A percentile compares a stretch with the other conserved stretches of the same genome.
These are phyloP conservation scores for Zeus faber DNA, from an alignment of 2,113 vertebrate genomes.

Conservation along the genomic window DNA sequence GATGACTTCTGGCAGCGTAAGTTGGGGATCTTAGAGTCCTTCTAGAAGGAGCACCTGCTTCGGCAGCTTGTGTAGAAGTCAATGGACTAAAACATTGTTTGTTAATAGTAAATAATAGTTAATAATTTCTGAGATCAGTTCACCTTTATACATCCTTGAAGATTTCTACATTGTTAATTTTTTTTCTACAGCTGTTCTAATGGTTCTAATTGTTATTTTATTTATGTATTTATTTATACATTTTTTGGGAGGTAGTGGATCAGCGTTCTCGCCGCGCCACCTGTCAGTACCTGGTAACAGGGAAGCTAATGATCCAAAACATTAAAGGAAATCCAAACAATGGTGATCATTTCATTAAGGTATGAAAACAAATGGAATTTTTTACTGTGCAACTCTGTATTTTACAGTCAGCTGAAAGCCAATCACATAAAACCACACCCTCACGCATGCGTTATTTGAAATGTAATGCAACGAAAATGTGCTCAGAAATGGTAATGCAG, in stretches of 20 bases:
- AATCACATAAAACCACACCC: too few species aligned
- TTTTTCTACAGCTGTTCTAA: neutral
- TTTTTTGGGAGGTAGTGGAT: conserved; percentile 7
- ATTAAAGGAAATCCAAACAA: conserved; percentile 1
- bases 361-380: neutral
- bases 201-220: neutral
- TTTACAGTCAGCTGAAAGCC: conserved; percentile 2
- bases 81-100: conserved; percentile 7
- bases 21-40: neutral
- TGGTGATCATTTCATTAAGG: neutral
- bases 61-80: neutral
- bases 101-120: conserved; percentile 6
- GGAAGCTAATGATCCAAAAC: conserved; percentile 4
- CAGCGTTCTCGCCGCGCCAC: conserved; percentile 4
- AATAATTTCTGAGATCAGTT: neutral
- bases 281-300: conserved; percentile 6
- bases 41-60: conserved; percentile 6
- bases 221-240: neutral
- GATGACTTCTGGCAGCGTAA: neutral
- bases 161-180: neutral
- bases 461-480: too few species aligned
- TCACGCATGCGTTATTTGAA: too few species aligned
- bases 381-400: neutral
- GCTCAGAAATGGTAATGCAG: too few species aligned
- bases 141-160: conserved; percentile 4